Base-by-base conservation (phyloP, 2,113 vertebrate genomes). In the Dolichotis patagonum region DNA sequence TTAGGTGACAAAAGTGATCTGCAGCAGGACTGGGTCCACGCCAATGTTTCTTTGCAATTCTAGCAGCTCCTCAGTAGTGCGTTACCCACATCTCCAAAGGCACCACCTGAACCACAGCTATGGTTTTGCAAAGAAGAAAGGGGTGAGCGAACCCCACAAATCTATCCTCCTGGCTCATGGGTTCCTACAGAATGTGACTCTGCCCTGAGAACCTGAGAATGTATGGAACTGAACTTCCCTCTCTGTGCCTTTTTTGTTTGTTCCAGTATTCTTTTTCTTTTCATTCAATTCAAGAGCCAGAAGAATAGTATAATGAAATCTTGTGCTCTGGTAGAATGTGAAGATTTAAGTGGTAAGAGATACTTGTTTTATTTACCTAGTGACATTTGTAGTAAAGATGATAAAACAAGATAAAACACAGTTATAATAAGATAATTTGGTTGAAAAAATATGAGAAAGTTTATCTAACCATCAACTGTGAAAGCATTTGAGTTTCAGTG, bases 381-480 rank as follows among this genome's bases (percentile, higher is more conserved):
- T 94, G 83, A 49, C 71, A 96, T 88, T 87, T 96, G 91, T 87
- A 88, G 96, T 93, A 94, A 96, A 96, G 96, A 73, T 96, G 97
- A 52, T 90, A 87, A 88, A 98, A 85, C 28, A 96, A 96, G 63
- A 77, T 97, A 96, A 98, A 97, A 88, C 88, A 71, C 49, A 60
- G n/a, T 82, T 97, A 96, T 56, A 95, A 97, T 94, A 85, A 73
- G 95, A 97, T 97, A 58, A 82, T 65, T 84, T 84, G 91, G 58
- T 73, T 92, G n/a, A 83, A 78, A 97, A 92, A 92, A 62, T 67
- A 95, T 95, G 80, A 96, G 77, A 62, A 97, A 95, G 80, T 78
- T 97, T 97, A 98, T 97, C 88, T 92, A 90, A 86, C 85, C 97
- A 97, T 96, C 54, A 97, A 95, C 58, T 94, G 43, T 67, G 67